These are phyloP conservation scores for Tenthredo amoena DNA, from an alignment of 2,888 invertebrate genomes.

Conservation along the genomic window DNA sequence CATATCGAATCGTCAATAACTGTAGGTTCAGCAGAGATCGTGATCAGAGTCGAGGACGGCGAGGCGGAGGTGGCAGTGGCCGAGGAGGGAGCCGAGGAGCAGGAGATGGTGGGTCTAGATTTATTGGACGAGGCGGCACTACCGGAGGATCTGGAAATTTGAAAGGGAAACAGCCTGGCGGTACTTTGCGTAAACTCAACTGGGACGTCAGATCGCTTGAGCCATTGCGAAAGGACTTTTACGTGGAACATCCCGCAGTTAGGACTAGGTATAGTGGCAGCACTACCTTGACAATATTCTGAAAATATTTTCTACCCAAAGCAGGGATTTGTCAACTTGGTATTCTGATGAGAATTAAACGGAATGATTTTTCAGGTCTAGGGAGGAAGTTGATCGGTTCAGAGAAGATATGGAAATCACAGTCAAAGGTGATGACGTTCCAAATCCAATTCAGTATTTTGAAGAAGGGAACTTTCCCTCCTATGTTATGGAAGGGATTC, in stretches of 20 bases:
- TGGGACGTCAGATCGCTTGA: slow-evolving; percentile 81
- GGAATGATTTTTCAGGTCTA: slow-evolving; percentile 61
- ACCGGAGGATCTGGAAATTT: slow-evolving; percentile 62
- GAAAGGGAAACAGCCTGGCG: slow-evolving; percentile 76
- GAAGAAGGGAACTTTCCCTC: slow-evolving; percentile 74
- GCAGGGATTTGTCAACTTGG: background rate
- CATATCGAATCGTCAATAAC: background rate
- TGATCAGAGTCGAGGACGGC: slow-evolving; percentile 68
- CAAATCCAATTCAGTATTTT: slow-evolving; percentile 73
- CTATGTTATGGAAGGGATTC: slow-evolving; percentile 72
- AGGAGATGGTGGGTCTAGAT: slow-evolving; percentile 57
- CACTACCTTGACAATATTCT: background rate
- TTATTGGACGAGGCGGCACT: slow-evolving; percentile 66
- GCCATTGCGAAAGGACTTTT: slow-evolving; percentile 90
- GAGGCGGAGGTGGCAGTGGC: slow-evolving; percentile 73
- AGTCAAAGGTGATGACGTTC: slow-evolving; percentile 73
- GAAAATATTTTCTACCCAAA: background rate
- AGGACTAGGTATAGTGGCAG: slow-evolving; percentile 76
- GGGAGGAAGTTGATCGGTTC: slow-evolving; percentile 70
- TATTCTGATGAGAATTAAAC: background rate
- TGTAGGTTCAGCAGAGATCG: slow-evolving; percentile 70
- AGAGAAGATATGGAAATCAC: slow-evolving; percentile 72
- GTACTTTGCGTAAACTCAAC: slow-evolving; percentile 79
- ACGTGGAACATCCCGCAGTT: slow-evolving; percentile 85
- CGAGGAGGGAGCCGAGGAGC: slow-evolving; percentile 67